Evolutionary conservation across 2,888 invertebrate species (phyloP).

Genomic region (Anorthoa munda): DNA sequence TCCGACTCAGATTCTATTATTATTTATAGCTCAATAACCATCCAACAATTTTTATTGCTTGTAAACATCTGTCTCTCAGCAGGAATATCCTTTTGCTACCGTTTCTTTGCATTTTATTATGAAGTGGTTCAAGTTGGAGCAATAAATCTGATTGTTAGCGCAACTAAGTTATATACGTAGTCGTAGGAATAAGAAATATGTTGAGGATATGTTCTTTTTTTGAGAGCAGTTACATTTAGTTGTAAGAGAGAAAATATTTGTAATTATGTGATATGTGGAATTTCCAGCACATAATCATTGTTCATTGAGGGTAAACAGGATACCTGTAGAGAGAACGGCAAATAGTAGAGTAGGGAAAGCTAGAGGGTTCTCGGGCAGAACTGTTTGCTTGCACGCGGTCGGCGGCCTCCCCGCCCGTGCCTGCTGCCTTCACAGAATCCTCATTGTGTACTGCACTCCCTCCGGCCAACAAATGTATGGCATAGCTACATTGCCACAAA

Average conservation of each 20-base stretch:
- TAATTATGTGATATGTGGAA: not conserved
- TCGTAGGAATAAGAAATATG: constrained; percentile 16
- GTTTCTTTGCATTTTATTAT: constrained; percentile 61
- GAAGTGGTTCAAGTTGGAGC: constrained; percentile 51
- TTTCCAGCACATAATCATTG: constrained; percentile 42
- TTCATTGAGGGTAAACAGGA: constrained; percentile 67
- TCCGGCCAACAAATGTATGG: constrained; percentile 45
- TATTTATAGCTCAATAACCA: constrained; percentile 77
- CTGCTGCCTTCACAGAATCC: constrained; percentile 40
- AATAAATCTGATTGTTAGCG: constrained; percentile 54
- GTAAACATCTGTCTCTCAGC: constrained; percentile 70
- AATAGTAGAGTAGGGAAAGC: constrained; percentile 77
- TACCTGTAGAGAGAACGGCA: constrained; percentile 77
- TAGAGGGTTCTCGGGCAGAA: constrained; percentile 73
- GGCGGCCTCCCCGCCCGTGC: constrained; percentile 57
- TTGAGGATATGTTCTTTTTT: constrained; percentile 6
- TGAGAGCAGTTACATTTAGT: not conserved
- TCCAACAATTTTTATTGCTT: constrained; percentile 73
- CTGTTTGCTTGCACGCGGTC: constrained; percentile 73
- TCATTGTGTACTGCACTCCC: constrained; percentile 56
- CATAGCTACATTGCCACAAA: constrained; percentile 42
- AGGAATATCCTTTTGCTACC: constrained; percentile 58
- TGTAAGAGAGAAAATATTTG: not conserved
- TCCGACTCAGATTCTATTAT: constrained; percentile 75
- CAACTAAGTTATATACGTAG: constrained; percentile 33